phyloP scores from a whole-genome alignment of 2,797 vertebrate genomes.

The Malurus leucopterus region DNA sequence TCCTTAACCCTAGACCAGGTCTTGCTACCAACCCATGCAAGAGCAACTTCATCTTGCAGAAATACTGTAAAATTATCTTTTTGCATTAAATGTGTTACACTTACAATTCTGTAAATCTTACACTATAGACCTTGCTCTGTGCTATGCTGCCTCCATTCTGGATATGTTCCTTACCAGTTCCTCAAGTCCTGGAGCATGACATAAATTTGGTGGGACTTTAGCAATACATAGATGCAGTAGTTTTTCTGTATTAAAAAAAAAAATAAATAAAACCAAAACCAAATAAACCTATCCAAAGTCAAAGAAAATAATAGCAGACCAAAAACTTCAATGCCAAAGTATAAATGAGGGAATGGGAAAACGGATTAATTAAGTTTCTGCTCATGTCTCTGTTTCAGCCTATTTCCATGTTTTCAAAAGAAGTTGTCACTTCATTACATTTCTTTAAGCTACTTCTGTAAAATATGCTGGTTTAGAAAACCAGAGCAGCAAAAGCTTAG shows the following conservation, averaged over 20 bases:
- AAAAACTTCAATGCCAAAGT: not conserved
- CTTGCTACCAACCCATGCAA: not conserved
- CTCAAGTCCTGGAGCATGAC: not conserved
- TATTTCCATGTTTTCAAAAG: not conserved
- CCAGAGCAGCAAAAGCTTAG: not conserved
- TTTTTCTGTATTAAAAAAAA: not conserved
- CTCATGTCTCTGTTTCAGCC: not conserved
- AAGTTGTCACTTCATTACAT: not conserved
- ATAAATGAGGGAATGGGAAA: not conserved
- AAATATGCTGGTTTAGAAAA: not conserved
- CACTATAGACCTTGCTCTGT: accelerated
- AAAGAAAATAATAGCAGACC: too few species aligned
- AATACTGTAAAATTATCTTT: not conserved
- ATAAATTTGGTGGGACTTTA: not conserved
- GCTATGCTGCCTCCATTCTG: not conserved
- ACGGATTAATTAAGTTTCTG: not conserved
- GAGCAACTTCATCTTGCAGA: not conserved
- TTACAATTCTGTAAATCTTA: not conserved
- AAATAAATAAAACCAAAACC: not conserved
- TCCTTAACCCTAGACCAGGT: not conserved
- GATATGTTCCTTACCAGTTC: not conserved
- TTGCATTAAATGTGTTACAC: accelerated
- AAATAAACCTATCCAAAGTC: not conserved
- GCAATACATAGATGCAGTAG: accelerated
- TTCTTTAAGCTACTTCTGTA: not conserved